Base-by-base conservation (phyloP, 2,888 invertebrate species). In the Emmelina monodactyla region DNA sequence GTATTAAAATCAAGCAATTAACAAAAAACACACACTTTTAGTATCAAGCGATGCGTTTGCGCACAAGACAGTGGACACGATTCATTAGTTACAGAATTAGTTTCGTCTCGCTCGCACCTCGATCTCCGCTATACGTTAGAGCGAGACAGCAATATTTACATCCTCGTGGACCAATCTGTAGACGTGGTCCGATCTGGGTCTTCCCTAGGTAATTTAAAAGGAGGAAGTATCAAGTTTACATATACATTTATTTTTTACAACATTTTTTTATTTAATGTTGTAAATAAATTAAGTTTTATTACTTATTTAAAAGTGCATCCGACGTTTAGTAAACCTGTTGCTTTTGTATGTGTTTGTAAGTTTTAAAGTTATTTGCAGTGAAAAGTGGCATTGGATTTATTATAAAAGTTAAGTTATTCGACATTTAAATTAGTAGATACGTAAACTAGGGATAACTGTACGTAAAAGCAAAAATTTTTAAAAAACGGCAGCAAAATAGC, bases 61-160 rank as follows among this genome's bases (percentile, higher is more conserved):
- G 67, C 59, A 53, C 55, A 55, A 68, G 76, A 72, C 67, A 72
- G 62, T 67, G 64, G 78, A 72, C 62, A 76, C 75, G 78, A 63
- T 55, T 75, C 58, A 78, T 78, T 76, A 73, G 75, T 51, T 61
- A 59, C 65, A 57, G 57, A 62, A 65, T 63, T 64, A 66, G 64
- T 65, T 65, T 54, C 37, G 54, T 72, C 78, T 64, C 70, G 50
- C 37, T 75, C 62, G 31, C 36, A 25, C 58, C 15, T 31, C 13
- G 29, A 33, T 14, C 40, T 16, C 16, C 28, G 13, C 11, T 22
- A 16, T 37, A 43, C 37, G 55, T 45, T 43, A 51, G 60, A 72
- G 50, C 2, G 61, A 49, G 71, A 71, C 51, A 48, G 57, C 37
- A 47, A 58, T 58, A 64, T 73, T 71, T 59, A 62, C 64, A 59